These are phyloP conservation scores for Paelopatides confundens DNA, from an alignment of 53 echinoderm and acorn worm species.

Conservation along the genomic window DNA sequence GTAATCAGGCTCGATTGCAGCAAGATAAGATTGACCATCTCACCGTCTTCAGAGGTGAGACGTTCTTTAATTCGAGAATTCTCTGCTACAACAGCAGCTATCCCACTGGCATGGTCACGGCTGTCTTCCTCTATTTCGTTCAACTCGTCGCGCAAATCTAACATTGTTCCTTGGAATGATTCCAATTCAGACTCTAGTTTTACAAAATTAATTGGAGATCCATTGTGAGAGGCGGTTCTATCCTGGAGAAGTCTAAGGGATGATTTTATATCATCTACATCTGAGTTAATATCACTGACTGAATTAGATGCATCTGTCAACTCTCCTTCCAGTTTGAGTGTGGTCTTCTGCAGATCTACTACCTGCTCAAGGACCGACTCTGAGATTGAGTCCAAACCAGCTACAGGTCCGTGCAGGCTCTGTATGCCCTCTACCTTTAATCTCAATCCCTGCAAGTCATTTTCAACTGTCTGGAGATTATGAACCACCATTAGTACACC, in stretches of 20 bases:
- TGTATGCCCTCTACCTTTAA: conserved; percentile 29
- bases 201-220: conserved; percentile 14
- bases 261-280: background rate
- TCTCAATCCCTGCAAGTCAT: conserved; percentile 4
- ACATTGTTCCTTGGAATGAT: background rate
- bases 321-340: background rate
- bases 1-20: conserved; percentile 15
- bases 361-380: conserved; percentile 12
- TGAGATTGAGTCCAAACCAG: background rate
- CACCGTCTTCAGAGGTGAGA: background rate
- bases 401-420: conserved; percentile 5
- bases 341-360: background rate
- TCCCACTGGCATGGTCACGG: background rate
- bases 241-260: background rate
- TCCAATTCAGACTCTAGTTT: background rate
- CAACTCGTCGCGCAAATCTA: background rate
- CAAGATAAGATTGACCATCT: background rate
- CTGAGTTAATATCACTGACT: background rate
- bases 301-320: background rate
- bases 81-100: background rate
- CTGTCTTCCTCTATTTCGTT: conserved; percentile 6
- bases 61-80: background rate
- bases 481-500: background rate
- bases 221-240: conserved; percentile 4
- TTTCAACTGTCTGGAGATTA: background rate